Evolutionary conservation across 1,140 invertebrate species (phyloP), one percentile per base, ranked within the genome.

Genomic region (Caenorhabditis remanei): DNA sequence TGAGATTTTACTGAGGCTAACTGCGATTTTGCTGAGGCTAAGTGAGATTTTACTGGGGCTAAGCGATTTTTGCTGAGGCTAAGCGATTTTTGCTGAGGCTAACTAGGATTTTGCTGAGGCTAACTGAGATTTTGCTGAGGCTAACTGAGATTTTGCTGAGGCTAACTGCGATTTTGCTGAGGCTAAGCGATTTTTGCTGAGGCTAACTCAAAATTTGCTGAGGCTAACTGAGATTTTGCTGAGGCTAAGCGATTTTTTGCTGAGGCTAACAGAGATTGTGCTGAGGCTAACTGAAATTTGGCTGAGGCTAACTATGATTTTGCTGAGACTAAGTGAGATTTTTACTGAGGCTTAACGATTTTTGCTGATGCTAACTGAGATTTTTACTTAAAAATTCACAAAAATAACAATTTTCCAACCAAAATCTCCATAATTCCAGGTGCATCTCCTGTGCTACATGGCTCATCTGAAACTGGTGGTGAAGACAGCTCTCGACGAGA

Each of bases 401-500:
- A 32, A 32, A 32, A 32, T 32, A 0, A 32, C 32, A 32, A 32
- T 32, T 32, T 32, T 2, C 32, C 32, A 32, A 1, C 32, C 32
- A 46, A 63, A 85, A 63, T 41, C 8, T 19, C 6, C 13, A 48
- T 19, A 46, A 32, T 13, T 63, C 75, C 65, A 88, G 87, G 84
- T 82, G 5, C 75, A 84, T 46, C 48, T 88, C 14, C 87, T 88
- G 21, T 88, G 87, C 48, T 87, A 84, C 87, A 40, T 83, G 43
- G 83, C 83, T 40, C 87, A 88, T 87, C 85, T 88, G 7, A 87
- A 84, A 46, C 48, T 56, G 1, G 67, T 48, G 0, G 85, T 87
- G 0, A 83, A 83, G 21, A 71, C 50, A 6, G 71, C 71, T 4
- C 63, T 87, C 19, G 65, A 87, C 21, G 86, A 87, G 24, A 79